Base-by-base conservation (phyloP, 1,140 invertebrate genomes). In the Andrena cerasifolii region DNA sequence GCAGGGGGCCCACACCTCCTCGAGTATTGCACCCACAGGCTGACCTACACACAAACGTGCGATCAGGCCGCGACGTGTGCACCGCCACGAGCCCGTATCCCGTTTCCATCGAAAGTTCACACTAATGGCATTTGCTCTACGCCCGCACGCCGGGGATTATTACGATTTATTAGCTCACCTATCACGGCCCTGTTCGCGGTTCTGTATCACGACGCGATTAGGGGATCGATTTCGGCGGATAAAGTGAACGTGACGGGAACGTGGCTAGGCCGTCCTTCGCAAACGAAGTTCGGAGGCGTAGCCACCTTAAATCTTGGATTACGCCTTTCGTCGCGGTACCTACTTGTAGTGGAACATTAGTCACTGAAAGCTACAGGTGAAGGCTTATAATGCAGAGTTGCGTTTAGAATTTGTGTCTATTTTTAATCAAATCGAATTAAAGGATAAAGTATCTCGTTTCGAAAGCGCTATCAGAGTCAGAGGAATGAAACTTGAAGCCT, bases 71-170 rank as follows among this genome's bases (percentile, higher is more conserved):
- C 21, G 26, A 53, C 65, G 66, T 43, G 65, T 53, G 36, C 51
- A 33, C 45, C 40, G 71, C 47, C 53, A 73, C 54, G 49, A 80
- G 80, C 72, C 82, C 80, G 73, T 79, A 86, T 76, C 78, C 84
- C 80, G 70, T 84, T 89, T 87, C 73, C 79, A 87, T 87, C 83
- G 88, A 91, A 91, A 90, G 90, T 91, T 90, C 89, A 90, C 87
- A 78, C 86, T 89, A 90, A 91, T 90, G 88, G 88, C 89, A 89
- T 90, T 90, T 87, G 87, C 86, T 86, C 65, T 84, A 74, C 73
- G 61, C 63, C 43, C 53, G 51, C 33, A 53, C 74, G 26, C 61
- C 59, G 49, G 10, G 53, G 26, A 61, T 67, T 54, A 89, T 89
- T 88, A 86, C 84, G 87, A 90, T 90, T 91, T 90, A 91, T 90